Evolutionary conservation across 2,113 vertebrate genomes (phyloP).

Genomic region (Malaclemys terrapin): DNA sequence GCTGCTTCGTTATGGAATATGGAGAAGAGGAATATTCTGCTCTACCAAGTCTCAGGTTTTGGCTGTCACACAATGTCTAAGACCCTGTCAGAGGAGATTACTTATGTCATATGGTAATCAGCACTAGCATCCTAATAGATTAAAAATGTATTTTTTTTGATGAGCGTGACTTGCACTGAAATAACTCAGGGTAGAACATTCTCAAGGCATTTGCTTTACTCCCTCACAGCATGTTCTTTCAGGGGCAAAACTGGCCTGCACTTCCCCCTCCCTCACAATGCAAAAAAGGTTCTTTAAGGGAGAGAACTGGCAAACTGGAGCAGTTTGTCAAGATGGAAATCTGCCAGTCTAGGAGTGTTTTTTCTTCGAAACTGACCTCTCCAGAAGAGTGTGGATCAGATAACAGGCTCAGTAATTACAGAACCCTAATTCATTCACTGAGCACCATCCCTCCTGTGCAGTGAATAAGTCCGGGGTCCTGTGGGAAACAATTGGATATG

Average conservation of each 20-base stretch:
- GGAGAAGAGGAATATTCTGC: conserved; percentile 8
- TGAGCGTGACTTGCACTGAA: neutral
- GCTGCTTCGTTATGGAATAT: conserved; percentile 31
- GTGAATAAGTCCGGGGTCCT: neutral
- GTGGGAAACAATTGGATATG: neutral
- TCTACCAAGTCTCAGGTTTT: neutral
- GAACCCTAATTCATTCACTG: neutral
- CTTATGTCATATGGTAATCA: conserved; percentile 47
- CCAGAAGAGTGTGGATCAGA: neutral
- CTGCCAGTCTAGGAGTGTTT: neutral
- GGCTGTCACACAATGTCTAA: neutral
- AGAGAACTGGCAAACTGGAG: neutral
- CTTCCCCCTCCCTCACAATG: neutral
- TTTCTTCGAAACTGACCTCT: conserved; percentile 19
- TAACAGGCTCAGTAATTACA: neutral
- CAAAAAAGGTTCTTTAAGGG: neutral
- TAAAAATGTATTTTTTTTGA: conserved; percentile 13
- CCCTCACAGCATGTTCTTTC: neutral
- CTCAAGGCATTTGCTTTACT: neutral
- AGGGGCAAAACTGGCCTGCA: conserved; percentile 5
- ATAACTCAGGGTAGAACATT: neutral
- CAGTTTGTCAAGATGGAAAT: conserved; percentile 24
- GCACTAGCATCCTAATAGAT: conserved; percentile 45
- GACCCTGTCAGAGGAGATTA: conserved; percentile 47
- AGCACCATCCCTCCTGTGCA: neutral